These are phyloP conservation scores for Callipepla squamata DNA, from an alignment of 2,113 vertebrate genomes.

Conservation along the genomic window DNA sequence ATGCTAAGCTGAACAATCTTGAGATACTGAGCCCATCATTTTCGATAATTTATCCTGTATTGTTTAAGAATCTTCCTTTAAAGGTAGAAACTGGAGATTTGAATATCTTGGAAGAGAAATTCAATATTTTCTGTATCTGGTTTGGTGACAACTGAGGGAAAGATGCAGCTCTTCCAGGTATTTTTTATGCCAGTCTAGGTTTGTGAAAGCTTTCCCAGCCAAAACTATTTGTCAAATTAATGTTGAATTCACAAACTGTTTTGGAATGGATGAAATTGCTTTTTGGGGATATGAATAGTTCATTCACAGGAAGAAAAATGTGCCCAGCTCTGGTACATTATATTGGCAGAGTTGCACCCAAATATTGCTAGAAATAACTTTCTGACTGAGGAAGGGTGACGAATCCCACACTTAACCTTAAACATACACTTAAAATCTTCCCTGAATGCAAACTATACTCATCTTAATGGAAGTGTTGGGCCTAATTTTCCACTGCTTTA, in stretches of 20 bases:
- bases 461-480: background rate
- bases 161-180: background rate
- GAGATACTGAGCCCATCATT: background rate
- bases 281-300: conserved; percentile 58
- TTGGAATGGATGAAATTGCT: conserved; percentile 63
- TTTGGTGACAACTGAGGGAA: background rate
- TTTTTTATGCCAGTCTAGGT: conserved; percentile 15
- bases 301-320: conserved; percentile 56
- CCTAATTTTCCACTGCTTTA: background rate
- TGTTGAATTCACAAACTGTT: conserved; percentile 58
- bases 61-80: background rate
- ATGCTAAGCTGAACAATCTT: background rate
- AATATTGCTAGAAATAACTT: conserved; percentile 54
- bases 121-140: background rate
- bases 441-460: conserved; percentile 9
- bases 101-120: background rate
- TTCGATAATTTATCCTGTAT: background rate
- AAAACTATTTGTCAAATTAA: conserved; percentile 64
- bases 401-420: conserved; percentile 52
- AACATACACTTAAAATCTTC: conserved; percentile 32
- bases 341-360: conserved; percentile 19
- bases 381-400: conserved; percentile 31
- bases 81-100: background rate
- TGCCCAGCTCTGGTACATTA: background rate
- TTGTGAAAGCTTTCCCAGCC: conserved; percentile 27